Conservation (phyloP, 2,113 vertebrate genomes). For the Crotalus horridus region DNA sequence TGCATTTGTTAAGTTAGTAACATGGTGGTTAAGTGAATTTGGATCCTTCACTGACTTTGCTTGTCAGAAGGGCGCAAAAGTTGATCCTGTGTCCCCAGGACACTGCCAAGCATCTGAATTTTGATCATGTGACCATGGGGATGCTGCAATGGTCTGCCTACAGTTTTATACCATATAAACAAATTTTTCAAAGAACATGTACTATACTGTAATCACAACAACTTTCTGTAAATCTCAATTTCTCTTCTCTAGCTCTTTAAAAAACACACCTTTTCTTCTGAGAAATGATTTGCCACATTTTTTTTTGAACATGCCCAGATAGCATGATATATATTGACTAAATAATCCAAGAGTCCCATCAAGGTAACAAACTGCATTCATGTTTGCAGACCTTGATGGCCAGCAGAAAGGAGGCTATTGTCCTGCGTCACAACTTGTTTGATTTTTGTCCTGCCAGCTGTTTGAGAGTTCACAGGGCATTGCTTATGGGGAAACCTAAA, state of each 20-base stretch:
- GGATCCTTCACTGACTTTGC: not conserved
- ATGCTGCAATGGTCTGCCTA: not conserved
- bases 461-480: conserved; percentile 1
- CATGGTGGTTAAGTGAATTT: too few relatives aligned
- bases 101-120: not conserved
- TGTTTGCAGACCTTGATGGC: conserved; percentile 44
- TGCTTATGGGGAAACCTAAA: not conserved
- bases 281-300: not conserved
- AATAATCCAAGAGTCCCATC: conserved; percentile 42
- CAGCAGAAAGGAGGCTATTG: conserved; percentile 23
- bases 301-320: not conserved
- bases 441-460: not conserved
- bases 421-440: conserved; percentile 40
- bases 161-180: not conserved
- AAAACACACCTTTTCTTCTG: not conserved
- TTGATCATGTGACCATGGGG: not conserved
- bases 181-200: not conserved
- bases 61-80: not conserved
- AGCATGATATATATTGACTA: conserved; percentile 16
- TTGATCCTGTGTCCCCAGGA: not conserved
- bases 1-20: too few relatives aligned
- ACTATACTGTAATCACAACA: not conserved
- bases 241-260: not conserved
- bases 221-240: not conserved
- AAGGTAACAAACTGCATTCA: conserved; percentile 27